Conservation (phyloP, 2,888 invertebrate genomes). For the Masnerella sp. region DNA sequence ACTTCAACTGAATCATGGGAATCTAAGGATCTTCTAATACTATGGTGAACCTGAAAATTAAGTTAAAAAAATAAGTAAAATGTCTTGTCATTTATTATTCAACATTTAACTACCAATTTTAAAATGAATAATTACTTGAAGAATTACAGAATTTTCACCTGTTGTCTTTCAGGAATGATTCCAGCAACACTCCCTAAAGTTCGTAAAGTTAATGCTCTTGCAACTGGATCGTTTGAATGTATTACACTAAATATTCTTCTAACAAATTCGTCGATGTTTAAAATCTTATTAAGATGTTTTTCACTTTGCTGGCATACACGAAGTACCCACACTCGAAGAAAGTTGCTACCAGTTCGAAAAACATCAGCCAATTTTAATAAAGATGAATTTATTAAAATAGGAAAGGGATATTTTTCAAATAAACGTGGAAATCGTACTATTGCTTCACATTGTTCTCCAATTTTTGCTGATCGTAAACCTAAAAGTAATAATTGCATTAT, state of each 20-base stretch:
- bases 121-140: background rate
- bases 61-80: background rate
- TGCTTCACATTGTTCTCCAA: constrained; percentile 98
- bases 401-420: constrained; percentile 98
- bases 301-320: constrained; percentile 97
- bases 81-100: background rate
- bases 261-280: constrained; percentile 96
- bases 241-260: constrained; percentile 94
- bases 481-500: constrained; percentile 63
- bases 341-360: constrained; percentile 94
- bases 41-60: constrained; percentile 87
- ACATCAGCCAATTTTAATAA: constrained; percentile 96
- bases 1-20: constrained; percentile 97
- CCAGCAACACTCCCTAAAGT: constrained; percentile 95
- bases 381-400: constrained; percentile 97
- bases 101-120: background rate
- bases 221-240: constrained; percentile 98
- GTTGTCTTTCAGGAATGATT: constrained; percentile 95
- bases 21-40: constrained; percentile 92
- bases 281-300: constrained; percentile 95
- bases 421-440: constrained; percentile 96
- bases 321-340: constrained; percentile 93
- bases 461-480: constrained; percentile 93
- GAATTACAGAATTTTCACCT: constrained; percentile 73
- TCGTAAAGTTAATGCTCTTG: constrained; percentile 91